Evolutionary conservation across 2,797 vertebrate genomes (phyloP).

Genomic region (Lateolabrax maculatus): DNA sequence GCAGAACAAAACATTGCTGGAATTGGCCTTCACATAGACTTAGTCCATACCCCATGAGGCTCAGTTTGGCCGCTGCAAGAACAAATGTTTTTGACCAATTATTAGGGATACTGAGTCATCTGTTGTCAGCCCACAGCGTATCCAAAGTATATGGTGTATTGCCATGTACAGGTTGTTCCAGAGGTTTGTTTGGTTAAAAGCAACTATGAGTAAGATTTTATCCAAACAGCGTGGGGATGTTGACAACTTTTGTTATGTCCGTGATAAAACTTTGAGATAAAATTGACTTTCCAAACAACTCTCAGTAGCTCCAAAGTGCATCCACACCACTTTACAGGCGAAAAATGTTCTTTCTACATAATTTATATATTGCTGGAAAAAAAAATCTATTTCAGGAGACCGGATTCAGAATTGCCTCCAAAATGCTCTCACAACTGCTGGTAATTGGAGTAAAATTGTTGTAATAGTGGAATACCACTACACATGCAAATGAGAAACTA

Average conservation of each 20-base stretch:
- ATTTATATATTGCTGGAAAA: background rate
- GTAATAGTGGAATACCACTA: background rate
- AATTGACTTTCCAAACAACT: constrained; percentile 14
- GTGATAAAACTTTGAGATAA: constrained; percentile 22
- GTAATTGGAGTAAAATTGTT: constrained; percentile 23
- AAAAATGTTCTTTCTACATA: background rate
- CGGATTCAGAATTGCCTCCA: background rate
- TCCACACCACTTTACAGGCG: background rate
- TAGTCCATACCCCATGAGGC: constrained; percentile 11
- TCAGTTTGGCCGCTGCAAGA: background rate
- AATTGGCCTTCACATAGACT: constrained; percentile 19
- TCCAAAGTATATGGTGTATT: background rate
- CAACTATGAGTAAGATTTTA: constrained; percentile 6
- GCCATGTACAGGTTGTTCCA: constrained; percentile 1
- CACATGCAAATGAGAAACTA: background rate
- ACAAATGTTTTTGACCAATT: constrained; percentile 5
- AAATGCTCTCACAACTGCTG: constrained; percentile 16
- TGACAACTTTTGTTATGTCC: constrained; percentile 11
- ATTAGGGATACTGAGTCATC: constrained; percentile 4
- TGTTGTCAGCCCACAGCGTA: background rate
- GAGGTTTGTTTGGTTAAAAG: constrained; percentile 17
- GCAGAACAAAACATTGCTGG: constrained; percentile 9
- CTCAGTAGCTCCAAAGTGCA: background rate
- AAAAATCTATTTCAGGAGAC: constrained; percentile 5
- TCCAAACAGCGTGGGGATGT: background rate